Evolutionary conservation across 2,113 vertebrate genomes (phyloP).

Genomic region (Rafetus swinhoei): DNA sequence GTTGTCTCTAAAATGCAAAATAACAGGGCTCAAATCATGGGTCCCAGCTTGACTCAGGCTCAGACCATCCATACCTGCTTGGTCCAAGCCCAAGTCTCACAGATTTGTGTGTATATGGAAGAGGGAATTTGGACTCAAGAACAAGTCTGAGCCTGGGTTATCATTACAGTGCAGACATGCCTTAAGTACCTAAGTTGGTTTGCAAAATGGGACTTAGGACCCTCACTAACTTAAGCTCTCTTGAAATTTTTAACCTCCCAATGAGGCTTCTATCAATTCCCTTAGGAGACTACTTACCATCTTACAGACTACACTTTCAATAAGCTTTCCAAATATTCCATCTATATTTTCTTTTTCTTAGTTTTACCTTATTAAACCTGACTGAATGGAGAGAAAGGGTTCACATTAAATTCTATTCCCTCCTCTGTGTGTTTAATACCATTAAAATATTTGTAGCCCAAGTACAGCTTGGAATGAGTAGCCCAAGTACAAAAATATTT

Average conservation of each 20-base stretch:
- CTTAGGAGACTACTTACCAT: background rate
- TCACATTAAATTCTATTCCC: background rate
- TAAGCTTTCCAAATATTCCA: background rate
- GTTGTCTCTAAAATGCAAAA: background rate
- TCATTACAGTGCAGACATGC: background rate
- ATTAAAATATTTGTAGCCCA: background rate
- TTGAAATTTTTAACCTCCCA: background rate
- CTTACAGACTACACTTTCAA: background rate
- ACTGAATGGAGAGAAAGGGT: background rate
- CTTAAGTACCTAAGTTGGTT: background rate
- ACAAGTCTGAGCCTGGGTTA: background rate
- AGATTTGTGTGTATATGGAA: background rate
- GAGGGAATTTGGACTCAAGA: background rate
- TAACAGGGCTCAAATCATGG: background rate
- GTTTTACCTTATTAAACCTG: background rate
- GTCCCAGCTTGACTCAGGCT: background rate
- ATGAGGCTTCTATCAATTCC: background rate
- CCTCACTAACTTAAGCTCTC: background rate
- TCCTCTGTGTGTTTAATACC: background rate
- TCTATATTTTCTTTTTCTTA: background rate
- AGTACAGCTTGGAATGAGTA: background rate
- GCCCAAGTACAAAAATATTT: background rate
- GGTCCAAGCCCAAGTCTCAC: background rate
- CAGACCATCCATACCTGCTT: background rate
- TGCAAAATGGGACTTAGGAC: background rate